Evolutionary conservation across 2,113 vertebrate species (phyloP), one percentile per base, ranked within the genome.

Genomic region (Bos javanicus): DNA sequence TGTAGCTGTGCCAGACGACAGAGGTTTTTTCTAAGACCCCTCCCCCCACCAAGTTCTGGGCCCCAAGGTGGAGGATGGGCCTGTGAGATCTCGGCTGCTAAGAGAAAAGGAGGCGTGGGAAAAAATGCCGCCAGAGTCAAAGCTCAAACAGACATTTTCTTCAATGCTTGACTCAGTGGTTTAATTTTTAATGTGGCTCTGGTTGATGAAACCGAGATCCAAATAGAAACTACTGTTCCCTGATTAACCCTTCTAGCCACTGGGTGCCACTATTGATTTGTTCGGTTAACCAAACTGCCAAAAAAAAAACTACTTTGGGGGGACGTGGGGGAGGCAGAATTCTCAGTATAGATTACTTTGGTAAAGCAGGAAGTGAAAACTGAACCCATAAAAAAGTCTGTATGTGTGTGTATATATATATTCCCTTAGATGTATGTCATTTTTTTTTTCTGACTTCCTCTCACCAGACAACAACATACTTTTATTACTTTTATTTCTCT

Each of bases 201-300:
- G 30, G 93, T 0, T 1, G 92, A 25, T 76, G 50, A 87, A 93
- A 71, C 13, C 1, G n/a, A 91, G 91, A 95, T 74, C 67, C 64
- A 97, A 95, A 97, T 91, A 87, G 86, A 94, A 89, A 91, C 81
- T 14, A 46, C 74, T 11, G 19, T 36, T 52, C 50, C 94, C 93
- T 95, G n/a, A 97, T 98, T 97, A 98, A 98, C 98, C 97, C 96
- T 98, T 98, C 90, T 50, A 98, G 95, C 98, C 98, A 92, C 98
- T 97, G 98, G 98, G 97, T 98, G 98, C 98, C 97, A 98, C 98
- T 98, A 94, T 94, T 97, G 95, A 98, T 97, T 97, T 98, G 94
- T 91, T 96, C 8, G 12, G 85, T 94, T 96, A 98, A 97, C 25
- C 60, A 74, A 97, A 97, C 1, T 92, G 87, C 87, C 97, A 97